Percentiles rank a stretch among this genome's conserved stretches.
Conservation (phyloP, 2,888 invertebrate species). For the Pseudanteris insignis region DNA sequence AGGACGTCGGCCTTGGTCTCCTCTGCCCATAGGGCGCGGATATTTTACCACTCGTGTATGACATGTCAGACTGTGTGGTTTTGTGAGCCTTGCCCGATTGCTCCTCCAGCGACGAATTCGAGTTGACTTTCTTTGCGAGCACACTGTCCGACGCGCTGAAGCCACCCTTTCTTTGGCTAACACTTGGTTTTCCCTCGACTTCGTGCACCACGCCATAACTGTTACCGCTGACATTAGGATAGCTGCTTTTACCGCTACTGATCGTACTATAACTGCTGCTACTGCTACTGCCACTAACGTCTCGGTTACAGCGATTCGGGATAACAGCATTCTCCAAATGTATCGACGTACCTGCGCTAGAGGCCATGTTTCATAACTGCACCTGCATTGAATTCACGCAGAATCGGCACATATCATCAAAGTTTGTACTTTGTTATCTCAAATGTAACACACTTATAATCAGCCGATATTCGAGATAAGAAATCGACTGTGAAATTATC, state of each 20-base stretch:
- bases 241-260: too few species aligned
- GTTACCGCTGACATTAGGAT: too few species aligned
- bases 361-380: constrained; percentile 12
- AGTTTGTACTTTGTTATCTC: constrained; percentile 8
- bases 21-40: constrained; percentile 40
- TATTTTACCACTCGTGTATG: constrained; percentile 48
- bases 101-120: constrained; percentile 6
- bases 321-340: not conserved
- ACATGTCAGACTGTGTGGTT: constrained; percentile 58
- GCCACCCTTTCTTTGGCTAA: constrained; percentile 10
- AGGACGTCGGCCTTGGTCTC: constrained; percentile 55
- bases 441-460: constrained; percentile 10
- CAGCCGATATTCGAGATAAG: constrained; percentile 6
- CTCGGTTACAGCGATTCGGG: constrained; percentile 4
- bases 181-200: too few species aligned
- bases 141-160: constrained; percentile 30
- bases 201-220: too few species aligned
- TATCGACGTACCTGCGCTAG: not conserved
- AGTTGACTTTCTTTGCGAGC: constrained; percentile 17
- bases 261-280: constrained; percentile 1
- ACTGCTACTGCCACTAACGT: constrained; percentile 10
- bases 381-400: constrained; percentile 7
- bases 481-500: not conserved
- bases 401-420: constrained; percentile 1
- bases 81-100: constrained; percentile 49